phyloP scores from a whole-genome alignment of 1,140 invertebrate species.

The Drosophila arizonae region DNA sequence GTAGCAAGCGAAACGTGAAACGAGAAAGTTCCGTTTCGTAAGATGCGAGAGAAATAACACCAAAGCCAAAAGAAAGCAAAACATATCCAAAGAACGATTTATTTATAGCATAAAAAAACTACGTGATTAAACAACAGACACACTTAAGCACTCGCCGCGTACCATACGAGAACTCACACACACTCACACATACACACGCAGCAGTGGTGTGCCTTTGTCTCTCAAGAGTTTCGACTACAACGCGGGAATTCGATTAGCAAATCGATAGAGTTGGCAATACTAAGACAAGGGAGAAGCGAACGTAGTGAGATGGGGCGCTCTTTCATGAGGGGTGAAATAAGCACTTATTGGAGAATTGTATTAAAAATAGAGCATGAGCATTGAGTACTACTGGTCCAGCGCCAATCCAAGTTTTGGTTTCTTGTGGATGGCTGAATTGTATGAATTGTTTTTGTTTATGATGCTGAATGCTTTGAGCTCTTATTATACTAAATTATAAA shows the following conservation, averaged over 20 bases:
- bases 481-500: too few relatives aligned
- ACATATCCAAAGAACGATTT: conserved; percentile 36
- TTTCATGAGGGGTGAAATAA: too few relatives aligned
- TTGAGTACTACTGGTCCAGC: too few relatives aligned
- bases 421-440: too few relatives aligned
- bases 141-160: conserved; percentile 27
- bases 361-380: too few relatives aligned
- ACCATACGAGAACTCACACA: conserved; percentile 7
- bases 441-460: too few relatives aligned
- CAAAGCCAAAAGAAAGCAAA: conserved; percentile 20
- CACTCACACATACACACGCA: conserved; percentile 25
- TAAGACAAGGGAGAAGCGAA: neutral
- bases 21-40: conserved; percentile 47
- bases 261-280: conserved; percentile 1
- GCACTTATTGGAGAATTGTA: too few relatives aligned
- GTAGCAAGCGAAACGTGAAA: conserved; percentile 13
- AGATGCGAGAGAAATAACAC: conserved; percentile 52
- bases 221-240: conserved; percentile 8
- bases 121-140: conserved; percentile 57
- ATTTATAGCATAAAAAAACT: conserved; percentile 38
- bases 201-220: conserved; percentile 5
- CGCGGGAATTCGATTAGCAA: conserved; percentile 1
- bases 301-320: too few relatives aligned
- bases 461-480: too few relatives aligned
- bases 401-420: too few relatives aligned